These are phyloP conservation scores for Phoenicopterus ruber DNA, from an alignment of 2,113 vertebrate genomes.

Conservation along the genomic window DNA sequence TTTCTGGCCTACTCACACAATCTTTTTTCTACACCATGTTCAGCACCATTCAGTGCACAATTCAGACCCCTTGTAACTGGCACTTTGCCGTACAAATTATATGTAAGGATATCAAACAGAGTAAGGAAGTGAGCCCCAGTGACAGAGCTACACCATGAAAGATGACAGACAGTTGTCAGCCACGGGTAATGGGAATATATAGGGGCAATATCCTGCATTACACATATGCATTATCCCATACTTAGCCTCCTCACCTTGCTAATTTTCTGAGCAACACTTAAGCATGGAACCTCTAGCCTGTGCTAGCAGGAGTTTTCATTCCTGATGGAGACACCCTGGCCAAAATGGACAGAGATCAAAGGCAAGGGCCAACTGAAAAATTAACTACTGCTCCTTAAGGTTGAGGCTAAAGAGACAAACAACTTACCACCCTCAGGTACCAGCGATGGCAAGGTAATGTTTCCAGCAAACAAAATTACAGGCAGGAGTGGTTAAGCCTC, in stretches of 20 bases:
- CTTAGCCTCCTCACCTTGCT: background rate
- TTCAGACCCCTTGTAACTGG: background rate
- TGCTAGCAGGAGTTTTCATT: background rate
- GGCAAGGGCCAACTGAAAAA: background rate
- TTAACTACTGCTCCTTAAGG: background rate
- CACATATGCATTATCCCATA: background rate
- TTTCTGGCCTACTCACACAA: background rate
- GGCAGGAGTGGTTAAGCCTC: background rate
- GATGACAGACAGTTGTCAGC: background rate
- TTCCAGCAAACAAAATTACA: background rate
- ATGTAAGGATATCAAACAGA: background rate
- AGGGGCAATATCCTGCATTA: background rate
- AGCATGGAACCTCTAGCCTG: background rate
- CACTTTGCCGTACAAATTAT: background rate
- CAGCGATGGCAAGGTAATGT: background rate
- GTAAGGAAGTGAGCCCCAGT: background rate
- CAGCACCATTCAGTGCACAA: background rate
- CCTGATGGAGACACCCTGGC: background rate
- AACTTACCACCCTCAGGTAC: background rate
- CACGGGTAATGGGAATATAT: background rate
- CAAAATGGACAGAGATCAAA: background rate
- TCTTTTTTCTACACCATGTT: background rate
- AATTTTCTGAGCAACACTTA: background rate
- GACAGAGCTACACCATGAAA: background rate
- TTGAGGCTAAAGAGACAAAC: background rate